phyloP scores from a whole-genome alignment of 2,113 vertebrate genomes.

The Rhagologus leucostigma region DNA sequence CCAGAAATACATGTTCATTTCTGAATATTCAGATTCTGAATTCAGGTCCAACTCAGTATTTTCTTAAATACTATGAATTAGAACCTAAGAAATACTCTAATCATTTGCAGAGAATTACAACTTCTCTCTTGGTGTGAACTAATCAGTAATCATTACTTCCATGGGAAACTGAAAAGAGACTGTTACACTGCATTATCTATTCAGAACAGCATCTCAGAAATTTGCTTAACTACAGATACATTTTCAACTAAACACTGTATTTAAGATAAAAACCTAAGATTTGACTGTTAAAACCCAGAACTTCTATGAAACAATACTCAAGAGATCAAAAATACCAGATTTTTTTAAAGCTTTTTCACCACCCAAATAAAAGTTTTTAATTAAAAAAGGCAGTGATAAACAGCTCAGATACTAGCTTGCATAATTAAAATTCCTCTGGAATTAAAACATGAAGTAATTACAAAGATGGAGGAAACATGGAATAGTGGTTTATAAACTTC shows the following conservation, averaged over 20 bases:
- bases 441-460: not conserved
- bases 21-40: not conserved
- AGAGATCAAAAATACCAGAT: not conserved
- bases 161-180: not conserved
- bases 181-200: not conserved
- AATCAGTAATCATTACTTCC: not conserved
- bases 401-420: not conserved
- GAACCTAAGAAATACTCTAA: not conserved
- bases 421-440: not conserved
- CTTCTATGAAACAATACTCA: not conserved
- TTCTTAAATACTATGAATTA: not conserved
- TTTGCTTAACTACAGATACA: not conserved
- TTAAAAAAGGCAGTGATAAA: not conserved
- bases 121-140: not conserved
- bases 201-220: not conserved
- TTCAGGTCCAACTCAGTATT: not conserved
- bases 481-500: not conserved
- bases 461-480: not conserved
- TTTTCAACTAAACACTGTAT: not conserved
- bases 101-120: not conserved
- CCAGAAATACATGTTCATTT: not conserved
- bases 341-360: not conserved
- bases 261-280: not conserved
- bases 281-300: not conserved
- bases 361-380: not conserved